Base-by-base conservation (phyloP, 2,888 invertebrate species). In the Dorcus parallelipipedus region DNA sequence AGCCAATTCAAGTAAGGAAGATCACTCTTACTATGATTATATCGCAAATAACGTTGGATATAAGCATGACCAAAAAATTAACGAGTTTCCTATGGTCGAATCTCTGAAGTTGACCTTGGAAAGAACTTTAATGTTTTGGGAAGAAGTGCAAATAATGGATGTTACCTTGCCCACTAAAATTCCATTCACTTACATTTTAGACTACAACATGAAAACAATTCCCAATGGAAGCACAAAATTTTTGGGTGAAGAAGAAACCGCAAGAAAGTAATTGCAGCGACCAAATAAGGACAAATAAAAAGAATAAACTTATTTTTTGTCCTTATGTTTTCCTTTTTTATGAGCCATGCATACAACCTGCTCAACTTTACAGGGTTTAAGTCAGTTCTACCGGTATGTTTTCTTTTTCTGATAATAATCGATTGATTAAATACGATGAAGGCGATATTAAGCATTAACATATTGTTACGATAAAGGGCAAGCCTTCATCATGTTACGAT, bases 81-180 rank as follows among this genome's bases (percentile, higher is more conserved):
- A 86, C 2, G 85, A 91, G 67, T 93, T 94, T 73, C 94, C 94
- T 0, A 87, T 84, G 81, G 87, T 85, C 64, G 94, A 94, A 76
- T 93, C 93, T 20, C 79, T 94, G 56, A 90, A 92, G 72, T 81
- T 92, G 51, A 91, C 92, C 2, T 90, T 92, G 75, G 86, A 86
- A 61, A 83, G 94, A 49, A 91, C 92, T 2, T 78, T 91, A 65
- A 95, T 95, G 0, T 93, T 89, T 73, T 96, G 95, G 90, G 90
- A 93, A 75, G 80, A 79, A 33, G 86, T 94, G 53, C 79, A 79
- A 59, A 86, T 86, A 52, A 83, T 84, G 83, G 77, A 76, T 17
- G 72, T 86, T 8, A 86, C 86, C 72, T 73, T 86, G 39, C 86
- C 86, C 7, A 86, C 86, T 59, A 86, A 86, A 54, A 85, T 86